phyloP scores from a whole-genome alignment of 2,888 invertebrate genomes.

The Unio delphinus region DNA sequence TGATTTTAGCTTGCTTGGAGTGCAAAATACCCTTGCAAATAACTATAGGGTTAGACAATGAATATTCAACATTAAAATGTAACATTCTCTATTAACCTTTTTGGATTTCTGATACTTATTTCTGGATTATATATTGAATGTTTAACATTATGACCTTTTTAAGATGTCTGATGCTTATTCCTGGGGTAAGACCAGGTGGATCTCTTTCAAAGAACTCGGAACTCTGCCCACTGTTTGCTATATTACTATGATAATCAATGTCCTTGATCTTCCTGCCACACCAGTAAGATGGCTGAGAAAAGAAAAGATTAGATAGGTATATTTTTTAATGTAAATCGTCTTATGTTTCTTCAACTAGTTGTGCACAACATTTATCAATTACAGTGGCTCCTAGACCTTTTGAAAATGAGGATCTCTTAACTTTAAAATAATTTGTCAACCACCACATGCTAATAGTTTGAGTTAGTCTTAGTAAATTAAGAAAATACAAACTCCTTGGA shows the following conservation, averaged over 20 bases:
- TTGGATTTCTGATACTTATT: constrained; percentile 73
- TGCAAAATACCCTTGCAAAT: too few species aligned
- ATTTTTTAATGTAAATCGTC: not conserved
- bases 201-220: constrained; percentile 73
- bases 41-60: too few species aligned
- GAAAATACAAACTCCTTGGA: too few species aligned
- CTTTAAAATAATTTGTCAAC: too few species aligned
- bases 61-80: not conserved
- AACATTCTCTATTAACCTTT: constrained; percentile 47
- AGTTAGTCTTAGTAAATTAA: too few species aligned
- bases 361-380: too few species aligned
- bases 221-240: constrained; percentile 6
- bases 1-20: too few species aligned
- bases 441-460: too few species aligned
- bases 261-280: constrained; percentile 47
- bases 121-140: constrained; percentile 66
- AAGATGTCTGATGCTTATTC: constrained; percentile 74
- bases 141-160: constrained; percentile 51
- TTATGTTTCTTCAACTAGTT: too few species aligned
- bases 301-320: not conserved
- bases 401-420: too few species aligned
- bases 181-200: constrained; percentile 73
- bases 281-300: constrained; percentile 65
- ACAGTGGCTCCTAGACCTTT: too few species aligned
- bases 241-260: constrained; percentile 4